Base-by-base conservation (phyloP, 1,140 invertebrate species). In the Zaprionus davidi region DNA sequence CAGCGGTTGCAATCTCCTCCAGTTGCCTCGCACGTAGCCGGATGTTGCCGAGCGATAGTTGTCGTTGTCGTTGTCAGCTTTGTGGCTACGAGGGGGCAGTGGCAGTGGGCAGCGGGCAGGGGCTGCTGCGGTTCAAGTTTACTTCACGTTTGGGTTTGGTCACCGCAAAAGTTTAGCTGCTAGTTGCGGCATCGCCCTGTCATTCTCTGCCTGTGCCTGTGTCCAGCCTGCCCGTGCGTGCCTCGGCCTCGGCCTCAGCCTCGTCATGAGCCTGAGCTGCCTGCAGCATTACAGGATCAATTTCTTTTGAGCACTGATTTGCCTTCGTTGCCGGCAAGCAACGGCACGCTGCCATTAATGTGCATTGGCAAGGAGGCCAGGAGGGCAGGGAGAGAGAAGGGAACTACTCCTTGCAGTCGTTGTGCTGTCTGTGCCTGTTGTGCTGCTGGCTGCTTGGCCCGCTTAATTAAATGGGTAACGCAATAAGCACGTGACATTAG, bases 81-180 rank as follows among this genome's bases (percentile, higher is more conserved):
- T 78, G 72, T 44, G 51, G 67, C 31, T 34, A 20, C 24, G n/a
- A 46, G 41, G n/a, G 5, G n/a, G n/a, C 5, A 44, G 41, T 5
- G 15, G 15, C 41, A 7, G 41, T 9, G 34, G 22, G 13, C 7
- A 5, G 57, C 15, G 34, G 22, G 13, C 7, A 5, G 57, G 20
- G 38, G 22, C 20, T 28, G 7, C 22, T 76, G 73, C 55, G 75
- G 49, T 81, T 64, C 15, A 58, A 84, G 82, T 73, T 73, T 78
- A 68, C 80, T 78, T 69, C 73, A 74, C 66, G 80, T 71, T 57
- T 59, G 71, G 64, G 71, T 68, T 71, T 63, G 80, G 60, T 67
- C 57, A 83, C 83, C 83, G 83, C 83, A 87, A 88, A 87, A 87
- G 78, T 88, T 88, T 87, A 78, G 78, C 77, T 79, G 71, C 64